phyloP scores from a whole-genome alignment of 2,888 invertebrate genomes.

The Pseudolycoriella hygida region DNA sequence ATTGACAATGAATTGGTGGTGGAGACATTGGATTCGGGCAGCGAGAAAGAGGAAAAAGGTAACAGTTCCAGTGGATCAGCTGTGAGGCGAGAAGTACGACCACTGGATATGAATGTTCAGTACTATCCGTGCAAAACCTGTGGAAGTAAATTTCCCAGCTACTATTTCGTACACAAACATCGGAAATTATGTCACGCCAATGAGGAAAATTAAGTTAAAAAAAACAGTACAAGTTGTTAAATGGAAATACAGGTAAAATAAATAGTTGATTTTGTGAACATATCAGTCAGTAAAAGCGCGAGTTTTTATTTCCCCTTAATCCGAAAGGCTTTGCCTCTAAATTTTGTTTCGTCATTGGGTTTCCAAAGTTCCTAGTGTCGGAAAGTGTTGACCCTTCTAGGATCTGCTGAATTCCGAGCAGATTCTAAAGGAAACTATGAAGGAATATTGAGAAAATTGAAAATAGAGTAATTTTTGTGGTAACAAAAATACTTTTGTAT shows the following conservation, averaged over 20 bases:
- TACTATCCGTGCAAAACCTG: slow-evolving; percentile 89
- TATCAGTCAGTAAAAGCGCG: neutral
- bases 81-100: slow-evolving; percentile 38
- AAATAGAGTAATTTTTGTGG: no score
- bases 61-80: slow-evolving; percentile 14
- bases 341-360: no score
- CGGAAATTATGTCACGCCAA: slow-evolving; percentile 64
- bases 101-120: slow-evolving; percentile 62
- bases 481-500: no score
- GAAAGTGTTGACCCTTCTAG: no score
- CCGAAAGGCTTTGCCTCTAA: no score
- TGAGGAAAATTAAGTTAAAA: slow-evolving; percentile 17
- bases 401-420: no score
- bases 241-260: slow-evolving; percentile 2
- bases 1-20: slow-evolving; percentile 13
- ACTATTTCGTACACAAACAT: slow-evolving; percentile 87
- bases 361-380: no score
- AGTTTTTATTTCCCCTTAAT: neutral
- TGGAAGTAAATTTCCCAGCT: slow-evolving; percentile 81
- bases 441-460: no score
- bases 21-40: slow-evolving; percentile 5
- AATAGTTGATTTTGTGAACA: neutral
- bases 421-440: no score
- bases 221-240: neutral
- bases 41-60: slow-evolving; percentile 3